Conservation (phyloP, 2,113 vertebrate species). For the Aegotheles bennettii region DNA sequence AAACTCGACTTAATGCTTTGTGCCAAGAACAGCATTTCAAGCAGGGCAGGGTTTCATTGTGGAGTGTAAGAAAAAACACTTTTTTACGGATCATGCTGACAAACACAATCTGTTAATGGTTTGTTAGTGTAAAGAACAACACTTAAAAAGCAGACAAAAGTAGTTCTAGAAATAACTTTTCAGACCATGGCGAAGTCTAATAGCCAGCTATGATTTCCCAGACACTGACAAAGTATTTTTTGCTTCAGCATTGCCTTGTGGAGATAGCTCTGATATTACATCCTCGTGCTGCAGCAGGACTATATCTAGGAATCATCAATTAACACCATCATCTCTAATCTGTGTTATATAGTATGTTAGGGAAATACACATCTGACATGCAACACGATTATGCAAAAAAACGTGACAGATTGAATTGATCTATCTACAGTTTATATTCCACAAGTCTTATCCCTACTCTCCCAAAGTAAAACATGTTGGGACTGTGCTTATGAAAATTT, state of each 20-base stretch:
- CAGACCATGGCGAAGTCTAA: neutral
- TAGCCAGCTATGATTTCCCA: neutral
- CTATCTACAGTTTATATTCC: neutral
- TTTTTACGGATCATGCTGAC: neutral
- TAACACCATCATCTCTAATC: neutral
- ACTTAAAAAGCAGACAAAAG: neutral
- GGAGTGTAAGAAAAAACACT: neutral
- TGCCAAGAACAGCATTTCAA: neutral
- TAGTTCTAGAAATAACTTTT: neutral
- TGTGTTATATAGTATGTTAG: neutral
- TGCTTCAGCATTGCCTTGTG: neutral
- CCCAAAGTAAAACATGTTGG: neutral
- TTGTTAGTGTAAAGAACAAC: neutral
- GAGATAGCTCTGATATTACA: neutral
- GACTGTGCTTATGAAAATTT: neutral
- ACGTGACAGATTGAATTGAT: neutral
- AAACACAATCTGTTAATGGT: constrained; percentile 9
- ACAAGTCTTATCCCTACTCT: neutral
- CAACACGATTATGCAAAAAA: neutral
- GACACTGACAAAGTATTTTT: neutral
- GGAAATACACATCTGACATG: neutral
- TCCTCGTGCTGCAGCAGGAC: neutral
- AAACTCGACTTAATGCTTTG: neutral
- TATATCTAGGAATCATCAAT: neutral
- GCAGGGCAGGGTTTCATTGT: neutral